Evolutionary conservation across 2,797 vertebrate genomes (phyloP).

Genomic region (Epinephelus malabaricus): DNA sequence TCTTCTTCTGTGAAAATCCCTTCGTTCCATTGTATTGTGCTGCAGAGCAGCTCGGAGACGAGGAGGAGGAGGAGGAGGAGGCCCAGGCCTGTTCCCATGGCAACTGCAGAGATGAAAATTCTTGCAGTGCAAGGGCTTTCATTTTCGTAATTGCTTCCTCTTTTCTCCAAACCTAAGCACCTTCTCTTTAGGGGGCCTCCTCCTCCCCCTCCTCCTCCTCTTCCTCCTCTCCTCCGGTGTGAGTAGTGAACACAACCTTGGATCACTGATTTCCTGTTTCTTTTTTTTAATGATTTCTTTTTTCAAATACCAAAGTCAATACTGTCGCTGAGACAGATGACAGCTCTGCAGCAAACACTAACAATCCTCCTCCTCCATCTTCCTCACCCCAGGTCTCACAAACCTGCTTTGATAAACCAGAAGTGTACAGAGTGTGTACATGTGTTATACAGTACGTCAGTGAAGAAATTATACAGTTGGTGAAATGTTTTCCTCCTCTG

Average conservation of each 20-base stretch:
- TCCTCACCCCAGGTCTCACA: neutral
- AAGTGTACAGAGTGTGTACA: too few species aligned
- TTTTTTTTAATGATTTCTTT: conserved; percentile 52
- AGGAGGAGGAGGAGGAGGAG: conserved; percentile 53
- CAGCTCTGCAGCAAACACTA: conserved; percentile 62
- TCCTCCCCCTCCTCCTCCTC: conserved; percentile 7
- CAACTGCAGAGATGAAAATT: conserved; percentile 91
- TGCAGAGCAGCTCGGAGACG: too few species aligned
- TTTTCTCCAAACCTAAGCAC: conserved; percentile 84
- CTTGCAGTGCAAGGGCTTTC: conserved; percentile 90
- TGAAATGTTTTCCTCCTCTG: too few species aligned
- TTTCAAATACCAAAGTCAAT: conserved; percentile 59
- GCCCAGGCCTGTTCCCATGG: conserved; percentile 89
- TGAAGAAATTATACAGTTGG: too few species aligned
- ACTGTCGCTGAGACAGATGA: conserved; percentile 44
- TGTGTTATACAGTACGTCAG: too few species aligned
- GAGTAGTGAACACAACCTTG: conserved; percentile 78
- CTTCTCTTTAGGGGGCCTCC: conserved; percentile 78
- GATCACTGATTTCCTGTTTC: conserved; percentile 68
- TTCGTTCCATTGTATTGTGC: too few species aligned
- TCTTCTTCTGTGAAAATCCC: too few species aligned
- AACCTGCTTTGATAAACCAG: conserved; percentile 5
- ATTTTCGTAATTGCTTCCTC: conserved; percentile 89
- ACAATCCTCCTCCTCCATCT: conserved; percentile 2
- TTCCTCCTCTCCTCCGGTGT: conserved; percentile 54